These are phyloP conservation scores for Microchrysa polita DNA, from an alignment of 2,888 invertebrate species.

Conservation along the genomic window DNA sequence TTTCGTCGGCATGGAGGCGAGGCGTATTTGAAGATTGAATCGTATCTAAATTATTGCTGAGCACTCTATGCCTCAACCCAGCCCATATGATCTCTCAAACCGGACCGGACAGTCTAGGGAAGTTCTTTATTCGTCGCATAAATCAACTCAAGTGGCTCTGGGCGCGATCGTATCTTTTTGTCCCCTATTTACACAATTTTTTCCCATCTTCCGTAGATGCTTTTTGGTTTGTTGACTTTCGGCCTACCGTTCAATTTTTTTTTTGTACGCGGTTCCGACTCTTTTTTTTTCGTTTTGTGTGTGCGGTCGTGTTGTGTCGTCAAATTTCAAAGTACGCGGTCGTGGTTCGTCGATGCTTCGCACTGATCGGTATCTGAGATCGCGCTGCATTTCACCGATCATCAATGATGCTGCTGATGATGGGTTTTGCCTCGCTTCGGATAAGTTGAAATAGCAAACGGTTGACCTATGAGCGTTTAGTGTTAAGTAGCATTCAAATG, in stretches of 20 bases:
- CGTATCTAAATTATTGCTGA: no score
- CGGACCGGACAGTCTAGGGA: no score
- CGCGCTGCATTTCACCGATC: conserved; percentile 36
- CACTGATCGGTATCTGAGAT: conserved; percentile 21
- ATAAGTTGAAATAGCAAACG: conserved; percentile 52
- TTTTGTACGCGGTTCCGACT: not conserved
- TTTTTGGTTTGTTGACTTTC: not conserved
- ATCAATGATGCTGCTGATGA: conserved; percentile 37
- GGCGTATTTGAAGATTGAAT: not conserved
- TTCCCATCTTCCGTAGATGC: not conserved
- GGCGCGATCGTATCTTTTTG: not conserved
- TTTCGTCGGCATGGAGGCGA: not conserved
- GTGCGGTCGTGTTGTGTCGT: not conserved
- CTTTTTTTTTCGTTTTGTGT: not conserved
- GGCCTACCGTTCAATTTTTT: conserved; percentile 8
- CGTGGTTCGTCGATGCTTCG: conserved; percentile 21
- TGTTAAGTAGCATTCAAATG: conserved; percentile 51
- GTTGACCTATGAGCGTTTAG: conserved; percentile 52
- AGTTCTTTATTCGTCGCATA: not conserved
- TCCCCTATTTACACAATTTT: not conserved
- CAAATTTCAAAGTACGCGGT: conserved; percentile 1
- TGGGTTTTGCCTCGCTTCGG: conserved; percentile 51
- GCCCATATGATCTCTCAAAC: no score
- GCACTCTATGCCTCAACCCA: no score
- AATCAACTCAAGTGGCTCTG: not conserved